phyloP scores from a whole-genome alignment of 2,113 vertebrate genomes.

The Sminthopsis crassicaudata region DNA sequence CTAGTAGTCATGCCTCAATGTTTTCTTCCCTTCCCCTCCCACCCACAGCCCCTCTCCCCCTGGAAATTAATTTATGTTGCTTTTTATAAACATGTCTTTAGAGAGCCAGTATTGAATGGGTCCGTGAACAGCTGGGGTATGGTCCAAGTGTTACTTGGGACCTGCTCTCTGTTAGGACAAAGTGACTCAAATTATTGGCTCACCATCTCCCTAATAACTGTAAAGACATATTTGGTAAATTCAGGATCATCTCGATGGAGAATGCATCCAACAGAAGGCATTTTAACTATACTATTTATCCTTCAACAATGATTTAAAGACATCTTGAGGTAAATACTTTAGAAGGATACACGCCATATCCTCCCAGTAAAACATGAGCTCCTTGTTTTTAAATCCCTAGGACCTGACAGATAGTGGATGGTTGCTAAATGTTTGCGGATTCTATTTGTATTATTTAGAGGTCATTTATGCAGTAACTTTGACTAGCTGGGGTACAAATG shows the following conservation, averaged over 20 bases:
- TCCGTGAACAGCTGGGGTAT: too few species aligned
- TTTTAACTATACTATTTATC: too few species aligned
- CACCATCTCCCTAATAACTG: too few species aligned
- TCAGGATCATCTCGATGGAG: too few species aligned
- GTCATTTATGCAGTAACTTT: background rate
- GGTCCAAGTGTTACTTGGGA: too few species aligned
- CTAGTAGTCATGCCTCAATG: background rate
- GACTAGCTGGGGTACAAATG: background rate
- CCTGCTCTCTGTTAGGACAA: too few species aligned
- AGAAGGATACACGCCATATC: background rate
- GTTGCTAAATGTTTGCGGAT: background rate
- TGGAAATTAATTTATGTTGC: background rate
- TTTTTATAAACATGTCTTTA: background rate
- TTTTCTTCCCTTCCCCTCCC: background rate
- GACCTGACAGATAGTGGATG: background rate
- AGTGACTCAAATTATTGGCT: too few species aligned
- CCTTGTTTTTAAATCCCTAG: background rate
- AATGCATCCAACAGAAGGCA: too few species aligned
- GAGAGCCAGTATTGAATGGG: too few species aligned
- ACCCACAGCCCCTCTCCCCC: background rate
- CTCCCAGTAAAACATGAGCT: background rate
- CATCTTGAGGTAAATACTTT: too few species aligned
- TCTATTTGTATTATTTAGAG: background rate
- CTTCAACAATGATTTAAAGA: too few species aligned
- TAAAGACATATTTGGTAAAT: too few species aligned